Evolutionary conservation across 1,140 invertebrate genomes (phyloP).

Genomic region (Cyrtorhinus lividipennis): DNA sequence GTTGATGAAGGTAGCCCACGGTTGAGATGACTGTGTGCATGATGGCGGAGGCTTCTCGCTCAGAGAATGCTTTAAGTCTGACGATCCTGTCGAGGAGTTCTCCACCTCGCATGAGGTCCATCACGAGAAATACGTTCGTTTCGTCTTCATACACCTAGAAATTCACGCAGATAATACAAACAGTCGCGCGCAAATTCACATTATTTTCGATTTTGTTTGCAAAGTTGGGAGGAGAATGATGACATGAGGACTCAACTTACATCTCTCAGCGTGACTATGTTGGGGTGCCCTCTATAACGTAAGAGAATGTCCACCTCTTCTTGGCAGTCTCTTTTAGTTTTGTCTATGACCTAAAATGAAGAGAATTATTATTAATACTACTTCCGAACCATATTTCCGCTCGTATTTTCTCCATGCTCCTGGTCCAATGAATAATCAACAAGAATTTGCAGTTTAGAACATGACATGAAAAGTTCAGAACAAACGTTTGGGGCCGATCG

Average conservation of each 20-base stretch:
- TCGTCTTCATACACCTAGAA: constrained; percentile 75
- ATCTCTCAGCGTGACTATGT: constrained; percentile 83
- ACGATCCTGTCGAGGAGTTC: constrained; percentile 90
- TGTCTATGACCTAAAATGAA: constrained; percentile 90
- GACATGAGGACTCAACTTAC: too few relatives aligned
- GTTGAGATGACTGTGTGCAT: constrained; percentile 73
- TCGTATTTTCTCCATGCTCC: too few relatives aligned
- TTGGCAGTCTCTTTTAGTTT: constrained; percentile 76
- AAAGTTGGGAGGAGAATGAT: too few relatives aligned
- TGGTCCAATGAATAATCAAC: too few relatives aligned
- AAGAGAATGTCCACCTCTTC: constrained; percentile 97
- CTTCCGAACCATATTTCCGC: too few relatives aligned
- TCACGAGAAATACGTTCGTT: constrained; percentile 75
- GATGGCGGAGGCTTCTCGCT: constrained; percentile 82
- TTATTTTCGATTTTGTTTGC: too few relatives aligned
- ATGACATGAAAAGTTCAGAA: too few relatives aligned
- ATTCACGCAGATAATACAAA: too few relatives aligned
- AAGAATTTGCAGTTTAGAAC: too few relatives aligned
- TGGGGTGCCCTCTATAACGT: constrained; percentile 84
- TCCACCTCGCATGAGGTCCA: constrained; percentile 83
- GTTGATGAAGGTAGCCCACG: constrained; percentile 85
- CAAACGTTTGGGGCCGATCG: too few relatives aligned
- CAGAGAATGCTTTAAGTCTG: constrained; percentile 67
- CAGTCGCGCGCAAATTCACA: too few relatives aligned
- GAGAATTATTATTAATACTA: too few relatives aligned